These are phyloP conservation scores for Rhineura floridana DNA, from an alignment of 2,113 vertebrate species.

Conservation along the genomic window DNA sequence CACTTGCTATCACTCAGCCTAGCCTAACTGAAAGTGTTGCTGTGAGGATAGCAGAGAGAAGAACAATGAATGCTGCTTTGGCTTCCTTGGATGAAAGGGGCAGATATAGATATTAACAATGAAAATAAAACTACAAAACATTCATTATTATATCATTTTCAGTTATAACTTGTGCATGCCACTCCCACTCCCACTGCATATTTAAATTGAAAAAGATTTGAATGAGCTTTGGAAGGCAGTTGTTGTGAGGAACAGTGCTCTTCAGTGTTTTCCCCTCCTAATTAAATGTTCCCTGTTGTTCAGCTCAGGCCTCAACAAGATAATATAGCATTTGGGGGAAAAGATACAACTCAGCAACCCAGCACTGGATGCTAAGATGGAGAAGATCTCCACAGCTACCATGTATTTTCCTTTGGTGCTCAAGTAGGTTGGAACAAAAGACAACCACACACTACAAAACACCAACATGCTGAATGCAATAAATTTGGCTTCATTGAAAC, in stretches of 20 bases:
- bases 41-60: no score
- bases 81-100: no score
- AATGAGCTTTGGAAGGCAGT: not conserved
- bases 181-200: not conserved
- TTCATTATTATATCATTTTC: no score
- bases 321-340: not conserved
- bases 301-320: not conserved
- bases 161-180: no score
- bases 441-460: not conserved
- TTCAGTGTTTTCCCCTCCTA: not conserved
- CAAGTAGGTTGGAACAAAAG: not conserved
- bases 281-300: not conserved
- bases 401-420: not conserved
- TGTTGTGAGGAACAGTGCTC: not conserved
- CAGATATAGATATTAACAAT: no score
- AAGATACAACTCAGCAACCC: not conserved
- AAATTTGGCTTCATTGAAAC: not conserved
- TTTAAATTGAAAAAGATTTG: not conserved
- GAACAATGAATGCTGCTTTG: no score
- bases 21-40: no score
- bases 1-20: no score
- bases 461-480: not conserved
- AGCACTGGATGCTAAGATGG: not conserved
- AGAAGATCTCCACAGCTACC: not conserved
- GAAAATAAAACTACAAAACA: no score